A percentile compares a stretch with the other conserved stretches of the same genome.
Evolutionary conservation across 2,797 vertebrate species (phyloP).

Genomic region (Macroramphosus scolopax): DNA sequence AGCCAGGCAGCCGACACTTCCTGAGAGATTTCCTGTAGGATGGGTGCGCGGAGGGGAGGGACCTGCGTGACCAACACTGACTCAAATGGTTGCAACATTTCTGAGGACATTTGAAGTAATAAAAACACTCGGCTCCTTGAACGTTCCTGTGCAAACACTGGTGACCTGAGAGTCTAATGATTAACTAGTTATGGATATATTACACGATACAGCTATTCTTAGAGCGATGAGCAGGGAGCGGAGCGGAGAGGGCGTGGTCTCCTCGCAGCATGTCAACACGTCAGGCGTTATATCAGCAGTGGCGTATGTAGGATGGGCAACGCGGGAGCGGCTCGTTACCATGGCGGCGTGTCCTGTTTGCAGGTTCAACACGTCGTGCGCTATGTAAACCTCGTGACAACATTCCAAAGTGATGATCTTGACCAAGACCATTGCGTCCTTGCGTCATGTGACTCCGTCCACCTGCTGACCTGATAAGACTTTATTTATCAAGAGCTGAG

Average conservation of each 20-base stretch:
- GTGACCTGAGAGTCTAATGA: constrained; percentile 38
- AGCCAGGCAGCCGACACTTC: not conserved
- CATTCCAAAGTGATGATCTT: constrained; percentile 19
- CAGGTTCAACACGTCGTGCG: no score
- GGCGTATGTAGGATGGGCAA: constrained; percentile 1
- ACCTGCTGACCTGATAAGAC: not conserved
- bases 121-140: constrained; percentile 1
- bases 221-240: constrained; percentile 13
- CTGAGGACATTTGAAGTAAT: no score
- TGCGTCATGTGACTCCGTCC: not conserved
- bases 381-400: no score
- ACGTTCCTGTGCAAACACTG: constrained; percentile 27
- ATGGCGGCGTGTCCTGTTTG: constrained; percentile 12
- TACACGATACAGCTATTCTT: constrained; percentile 36
- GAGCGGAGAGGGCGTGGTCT: constrained; percentile 16
- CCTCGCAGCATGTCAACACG: constrained; percentile 1
- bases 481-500: not conserved
- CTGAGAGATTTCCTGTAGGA: not conserved
- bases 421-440: not conserved
- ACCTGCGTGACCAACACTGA: not conserved
- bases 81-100: not conserved
- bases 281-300: constrained; percentile 17
- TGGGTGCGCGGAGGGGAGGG: not conserved
- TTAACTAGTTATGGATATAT: no score
- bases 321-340: constrained; percentile 35